Conservation (phyloP, 53 echinoderm and acorn worm genomes). For the Patiria pectinifera region DNA sequence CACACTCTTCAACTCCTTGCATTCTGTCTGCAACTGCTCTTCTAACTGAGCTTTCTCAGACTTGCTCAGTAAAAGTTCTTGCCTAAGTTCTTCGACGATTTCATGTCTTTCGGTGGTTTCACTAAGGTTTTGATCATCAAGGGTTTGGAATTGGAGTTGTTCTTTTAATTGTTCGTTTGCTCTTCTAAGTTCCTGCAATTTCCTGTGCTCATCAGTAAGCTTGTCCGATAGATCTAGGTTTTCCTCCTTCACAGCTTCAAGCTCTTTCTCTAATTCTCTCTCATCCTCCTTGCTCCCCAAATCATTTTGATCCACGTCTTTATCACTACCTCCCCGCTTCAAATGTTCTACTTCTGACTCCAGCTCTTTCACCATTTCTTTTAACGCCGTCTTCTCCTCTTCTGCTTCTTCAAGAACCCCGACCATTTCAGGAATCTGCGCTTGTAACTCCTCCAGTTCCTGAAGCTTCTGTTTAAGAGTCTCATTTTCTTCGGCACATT, state of each 20-base stretch:
- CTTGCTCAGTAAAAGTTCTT: conserved; percentile 35
- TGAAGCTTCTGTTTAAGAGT: conserved; percentile 39
- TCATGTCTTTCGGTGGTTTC: background rate
- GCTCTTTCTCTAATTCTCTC: conserved; percentile 26
- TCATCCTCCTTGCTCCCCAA: conserved; percentile 13
- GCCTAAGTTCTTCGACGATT: conserved; percentile 3
- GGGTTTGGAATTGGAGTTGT: background rate
- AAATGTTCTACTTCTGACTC: conserved; percentile 5
- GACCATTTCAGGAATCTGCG: conserved; percentile 53
- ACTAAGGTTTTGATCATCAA: background rate
- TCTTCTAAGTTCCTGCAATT: conserved; percentile 31
- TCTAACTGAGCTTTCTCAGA: conserved; percentile 46
- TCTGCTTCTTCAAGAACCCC: conserved; percentile 41
- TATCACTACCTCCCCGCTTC: background rate
- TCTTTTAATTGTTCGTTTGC: conserved; percentile 21
- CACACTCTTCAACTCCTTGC: conserved; percentile 24
- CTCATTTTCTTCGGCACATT: conserved; percentile 54
- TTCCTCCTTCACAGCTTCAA: conserved; percentile 56
- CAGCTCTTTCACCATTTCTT: conserved; percentile 12
- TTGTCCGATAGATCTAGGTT: conserved; percentile 43
- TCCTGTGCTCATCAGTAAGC: conserved; percentile 31
- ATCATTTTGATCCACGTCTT: conserved; percentile 18
- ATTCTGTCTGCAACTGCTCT: conserved; percentile 43
- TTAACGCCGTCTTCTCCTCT: conserved; percentile 40
- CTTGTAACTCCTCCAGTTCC: conserved; percentile 62